Evolutionary conservation across 2,113 vertebrate genomes (phyloP), one percentile per base, ranked within the genome.

Genomic region (Grallaria varia): DNA sequence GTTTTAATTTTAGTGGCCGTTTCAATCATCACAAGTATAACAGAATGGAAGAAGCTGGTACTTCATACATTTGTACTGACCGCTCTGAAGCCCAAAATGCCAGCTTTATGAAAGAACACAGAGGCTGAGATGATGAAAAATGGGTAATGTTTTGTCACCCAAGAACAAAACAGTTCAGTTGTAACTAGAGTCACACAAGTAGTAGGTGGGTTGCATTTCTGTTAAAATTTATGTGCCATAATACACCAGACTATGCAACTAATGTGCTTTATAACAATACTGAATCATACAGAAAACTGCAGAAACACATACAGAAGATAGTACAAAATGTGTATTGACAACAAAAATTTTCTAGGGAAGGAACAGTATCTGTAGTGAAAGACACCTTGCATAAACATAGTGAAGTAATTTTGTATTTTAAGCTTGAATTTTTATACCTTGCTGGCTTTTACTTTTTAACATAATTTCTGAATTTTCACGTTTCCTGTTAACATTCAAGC

Each of bases 101-200:
- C n/a, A 40, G 21, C 27, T 44, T 64, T 67, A 24, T 17, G 8
- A 64, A 83, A 49, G 24, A 86, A 49, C 1, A 28, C 2, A 62
- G n/a, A 88, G 77, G n/a, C 3, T 20, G 5, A 91, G 25, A 62
- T 16, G 6, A 93, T 35, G 45, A 62, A 91, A 79, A 92, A 10
- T 0, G 0, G 56, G 0, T 23, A 42, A 2, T 19, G 68, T 24
- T 47, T 73, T 72, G 42, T 58, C 58, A 87, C 20, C 4, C 11
- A 60, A 76, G 31, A 83, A 47, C 20, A 75, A 87, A 95, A 8
- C 13, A 44, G 17, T 37, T 68, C 23, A 14, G n/a, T 8, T 42
- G 10, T 21, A 89, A 71, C 12, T 1, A 60, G 21, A 83, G 33
- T 33, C 3, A 87, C 6, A 33, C 20, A 59, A 39, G 8, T 5